Evolutionary conservation across 2,113 vertebrate species (phyloP), one percentile per base, ranked within the genome.

Genomic region (Corythornis cristatus): DNA sequence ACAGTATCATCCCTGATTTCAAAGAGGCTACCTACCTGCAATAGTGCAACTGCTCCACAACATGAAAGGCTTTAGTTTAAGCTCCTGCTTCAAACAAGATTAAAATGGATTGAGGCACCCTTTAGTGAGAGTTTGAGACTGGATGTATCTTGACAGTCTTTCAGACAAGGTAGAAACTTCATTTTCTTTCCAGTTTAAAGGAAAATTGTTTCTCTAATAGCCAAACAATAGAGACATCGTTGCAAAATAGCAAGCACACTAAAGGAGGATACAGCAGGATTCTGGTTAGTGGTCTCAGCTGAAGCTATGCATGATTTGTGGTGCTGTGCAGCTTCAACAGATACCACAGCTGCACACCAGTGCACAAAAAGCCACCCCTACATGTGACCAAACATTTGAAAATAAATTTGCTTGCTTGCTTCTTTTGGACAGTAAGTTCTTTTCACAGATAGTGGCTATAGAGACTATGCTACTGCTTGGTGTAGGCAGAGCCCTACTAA

Each of bases 201-300:
- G 50, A 82, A 84, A 72, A 19, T n/a, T 33, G 28, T 42, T 90
- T 86, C 35, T 84, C 29, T 75, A 61, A 64, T 8, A 10, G 54
- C 66, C 58, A 92, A 68, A 51, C 21, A 56, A 71, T 2, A 10
- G 1, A 83, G 54, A 19, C 18, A 28, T 8, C 0, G 0, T 26
- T 80, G 65, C 5, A 82, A 48, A 87, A 60, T 48, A 80, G 31
- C 40, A 62, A 15, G 61, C 33, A 67, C 2, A 33, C 35, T 46
- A 28, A 72, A 67, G 54, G 1, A 48, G 15, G 31, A 83, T 53
- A 66, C 0, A 68, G 28, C 57, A 73, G 48, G 15, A 37, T 6
- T 68, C 23, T 65, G 35, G 26, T 78, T 10, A 26, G 53, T 3
- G 18, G 40, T 62, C 77, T 83, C 25, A 54, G 57, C 12, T 76